A percentile compares a stretch with the other conserved stretches of the same genome.
Evolutionary conservation across 2,888 invertebrate species (phyloP).

Genomic region (Lamproptera curius): DNA sequence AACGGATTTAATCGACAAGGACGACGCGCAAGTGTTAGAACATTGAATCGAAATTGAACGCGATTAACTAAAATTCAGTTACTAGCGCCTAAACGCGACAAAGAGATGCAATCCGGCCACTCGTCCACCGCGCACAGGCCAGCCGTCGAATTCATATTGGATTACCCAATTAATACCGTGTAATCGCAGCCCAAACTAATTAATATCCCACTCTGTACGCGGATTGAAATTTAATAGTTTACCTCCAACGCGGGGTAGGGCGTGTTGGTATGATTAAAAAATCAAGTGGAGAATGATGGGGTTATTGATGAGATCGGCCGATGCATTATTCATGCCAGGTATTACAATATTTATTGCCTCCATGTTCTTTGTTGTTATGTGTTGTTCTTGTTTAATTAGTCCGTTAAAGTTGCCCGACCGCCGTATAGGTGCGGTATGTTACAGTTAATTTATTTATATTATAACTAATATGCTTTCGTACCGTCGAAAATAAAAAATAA

Average conservation of each 20-base stretch:
- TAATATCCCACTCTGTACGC: conserved; percentile 52
- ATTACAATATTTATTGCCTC: no score
- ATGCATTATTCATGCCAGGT: no score
- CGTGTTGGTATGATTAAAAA: conserved; percentile 13
- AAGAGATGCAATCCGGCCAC: conserved; percentile 26
- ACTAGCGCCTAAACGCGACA: conserved; percentile 19
- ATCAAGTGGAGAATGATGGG: background rate
- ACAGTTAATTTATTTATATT: no score
- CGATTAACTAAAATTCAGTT: conserved; percentile 9
- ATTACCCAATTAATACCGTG: conserved; percentile 66
- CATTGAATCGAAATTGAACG: background rate
- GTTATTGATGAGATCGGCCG: no score
- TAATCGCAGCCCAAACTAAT: conserved; percentile 61
- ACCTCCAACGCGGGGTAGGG: conserved; percentile 35
- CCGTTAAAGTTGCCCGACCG: no score
- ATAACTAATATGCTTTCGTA: no score
- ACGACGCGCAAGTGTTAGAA: background rate
- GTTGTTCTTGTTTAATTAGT: no score
- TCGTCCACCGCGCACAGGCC: conserved; percentile 24
- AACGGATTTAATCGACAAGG: background rate
- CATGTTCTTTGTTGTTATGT: no score
- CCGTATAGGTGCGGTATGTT: no score
- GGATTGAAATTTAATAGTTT: conserved; percentile 65
- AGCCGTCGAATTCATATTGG: conserved; percentile 60
- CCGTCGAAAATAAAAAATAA: no score